A percentile compares a stretch with the other conserved stretches of the same genome.
Conservation (phyloP, 2,797 vertebrate species). For the Sebastes minor region DNA sequence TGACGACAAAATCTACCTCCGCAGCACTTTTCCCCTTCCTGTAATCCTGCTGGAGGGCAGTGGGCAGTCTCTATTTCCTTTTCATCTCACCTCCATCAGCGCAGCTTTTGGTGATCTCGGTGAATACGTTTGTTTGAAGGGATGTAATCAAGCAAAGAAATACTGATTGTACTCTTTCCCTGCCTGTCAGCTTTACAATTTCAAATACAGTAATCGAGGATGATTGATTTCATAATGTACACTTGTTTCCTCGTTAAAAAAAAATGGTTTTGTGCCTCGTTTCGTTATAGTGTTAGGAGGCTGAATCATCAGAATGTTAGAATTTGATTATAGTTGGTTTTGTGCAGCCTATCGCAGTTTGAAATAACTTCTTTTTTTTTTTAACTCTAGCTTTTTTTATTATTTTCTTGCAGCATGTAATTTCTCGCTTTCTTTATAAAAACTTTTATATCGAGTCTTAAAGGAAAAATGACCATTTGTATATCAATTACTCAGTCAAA, state of each 20-base stretch:
- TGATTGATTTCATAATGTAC: slow-evolving; percentile 23
- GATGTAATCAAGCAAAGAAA: slow-evolving; percentile 42
- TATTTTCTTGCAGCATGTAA: not conserved
- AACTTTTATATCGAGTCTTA: not conserved
- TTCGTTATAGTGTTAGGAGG: not conserved
- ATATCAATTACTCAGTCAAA: not conserved
- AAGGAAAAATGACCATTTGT: not conserved
- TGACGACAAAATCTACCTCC: not conserved
- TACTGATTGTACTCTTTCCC: slow-evolving; percentile 35
- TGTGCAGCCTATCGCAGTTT: not conserved
- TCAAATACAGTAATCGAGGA: slow-evolving; percentile 23
- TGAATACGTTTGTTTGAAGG: slow-evolving; percentile 60
- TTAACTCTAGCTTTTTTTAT: not conserved
- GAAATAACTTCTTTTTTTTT: not conserved
- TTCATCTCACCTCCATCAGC: not conserved
- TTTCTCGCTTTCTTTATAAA: not conserved
- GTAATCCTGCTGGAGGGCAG: not conserved
- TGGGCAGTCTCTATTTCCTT: slow-evolving; percentile 14
- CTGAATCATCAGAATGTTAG: not conserved
- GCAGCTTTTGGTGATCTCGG: not conserved
- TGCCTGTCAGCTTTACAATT: slow-evolving; percentile 15
- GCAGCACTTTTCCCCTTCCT: not conserved
- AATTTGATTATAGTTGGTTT: slow-evolving; percentile 11
- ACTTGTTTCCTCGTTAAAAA: not conserved
- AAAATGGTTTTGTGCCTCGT: not conserved